These are phyloP conservation scores for Nebria brevicollis DNA, from an alignment of 2,888 invertebrate genomes.

Conservation along the genomic window DNA sequence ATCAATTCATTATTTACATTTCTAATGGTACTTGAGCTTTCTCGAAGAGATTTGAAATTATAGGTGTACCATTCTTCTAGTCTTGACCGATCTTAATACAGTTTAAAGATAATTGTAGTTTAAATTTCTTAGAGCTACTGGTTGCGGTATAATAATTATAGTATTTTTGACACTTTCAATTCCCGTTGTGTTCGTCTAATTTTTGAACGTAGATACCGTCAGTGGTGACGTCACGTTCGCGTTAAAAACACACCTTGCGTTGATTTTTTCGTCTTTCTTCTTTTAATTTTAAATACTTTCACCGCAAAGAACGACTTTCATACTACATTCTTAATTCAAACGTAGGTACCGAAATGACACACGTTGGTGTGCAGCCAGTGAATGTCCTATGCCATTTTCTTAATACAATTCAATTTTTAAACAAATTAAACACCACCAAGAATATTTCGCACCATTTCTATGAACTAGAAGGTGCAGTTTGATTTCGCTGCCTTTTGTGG, in stretches of 20 bases:
- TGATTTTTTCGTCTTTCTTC: background rate
- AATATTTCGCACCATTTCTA: too few species aligned
- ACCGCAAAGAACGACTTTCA: constrained; percentile 27
- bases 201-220: background rate
- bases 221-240: background rate
- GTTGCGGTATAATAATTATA: background rate
- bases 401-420: too few species aligned
- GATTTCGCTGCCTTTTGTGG: too few species aligned
- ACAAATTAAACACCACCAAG: too few species aligned
- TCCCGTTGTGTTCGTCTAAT: background rate
- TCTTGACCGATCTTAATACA: background rate
- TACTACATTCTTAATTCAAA: constrained; percentile 31
- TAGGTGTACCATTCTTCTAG: background rate
- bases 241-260: background rate
- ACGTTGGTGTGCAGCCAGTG: background rate
- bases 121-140: background rate
- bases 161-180: background rate
- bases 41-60: background rate
- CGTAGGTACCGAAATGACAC: constrained; percentile 13
- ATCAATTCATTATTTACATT: constrained; percentile 1
- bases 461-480: too few species aligned
- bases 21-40: background rate
- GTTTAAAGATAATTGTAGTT: background rate
- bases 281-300: constrained; percentile 14
- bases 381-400: background rate